Evolutionary conservation across 2,113 vertebrate genomes (phyloP).

Genomic region (Phocoena sinus): DNA sequence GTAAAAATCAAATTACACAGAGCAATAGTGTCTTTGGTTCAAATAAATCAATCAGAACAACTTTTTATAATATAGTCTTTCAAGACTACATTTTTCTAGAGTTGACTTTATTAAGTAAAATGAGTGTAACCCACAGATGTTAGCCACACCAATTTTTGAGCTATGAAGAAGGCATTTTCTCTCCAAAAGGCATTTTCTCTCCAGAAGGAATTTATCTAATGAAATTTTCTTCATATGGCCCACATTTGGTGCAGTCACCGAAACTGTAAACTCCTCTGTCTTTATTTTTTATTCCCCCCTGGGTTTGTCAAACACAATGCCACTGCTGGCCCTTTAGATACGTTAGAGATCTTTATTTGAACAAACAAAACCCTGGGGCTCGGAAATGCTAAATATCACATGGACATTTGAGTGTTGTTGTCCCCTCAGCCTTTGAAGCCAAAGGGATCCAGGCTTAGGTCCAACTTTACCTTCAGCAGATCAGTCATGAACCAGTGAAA

Average conservation of each 20-base stretch:
- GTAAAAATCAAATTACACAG: slow-evolving; percentile 37
- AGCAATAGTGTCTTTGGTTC: neutral
- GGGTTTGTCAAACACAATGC: neutral
- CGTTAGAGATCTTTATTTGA: neutral
- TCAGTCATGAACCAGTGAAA: neutral
- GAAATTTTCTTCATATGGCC: neutral
- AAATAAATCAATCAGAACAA: slow-evolving; percentile 50
- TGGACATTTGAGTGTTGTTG: neutral
- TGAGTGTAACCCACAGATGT: neutral
- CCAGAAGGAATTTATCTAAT: slow-evolving; percentile 20
- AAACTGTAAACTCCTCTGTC: neutral
- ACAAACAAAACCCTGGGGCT: neutral
- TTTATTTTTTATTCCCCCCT: neutral
- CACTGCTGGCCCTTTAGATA: neutral
- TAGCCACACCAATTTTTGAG: slow-evolving; percentile 18
- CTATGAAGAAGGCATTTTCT: slow-evolving; percentile 24
- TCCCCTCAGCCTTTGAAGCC: neutral
- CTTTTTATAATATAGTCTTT: neutral
- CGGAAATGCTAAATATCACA: neutral
- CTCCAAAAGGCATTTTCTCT: slow-evolving; percentile 38
- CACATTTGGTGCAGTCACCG: neutral
- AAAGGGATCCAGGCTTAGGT: neutral
- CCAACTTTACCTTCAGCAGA: neutral
- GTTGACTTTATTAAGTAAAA: slow-evolving; percentile 49
- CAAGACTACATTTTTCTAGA: slow-evolving; percentile 19